phyloP scores from a whole-genome alignment of 64 coral and sea anemone species.

The Cladopsammia gracilis region DNA sequence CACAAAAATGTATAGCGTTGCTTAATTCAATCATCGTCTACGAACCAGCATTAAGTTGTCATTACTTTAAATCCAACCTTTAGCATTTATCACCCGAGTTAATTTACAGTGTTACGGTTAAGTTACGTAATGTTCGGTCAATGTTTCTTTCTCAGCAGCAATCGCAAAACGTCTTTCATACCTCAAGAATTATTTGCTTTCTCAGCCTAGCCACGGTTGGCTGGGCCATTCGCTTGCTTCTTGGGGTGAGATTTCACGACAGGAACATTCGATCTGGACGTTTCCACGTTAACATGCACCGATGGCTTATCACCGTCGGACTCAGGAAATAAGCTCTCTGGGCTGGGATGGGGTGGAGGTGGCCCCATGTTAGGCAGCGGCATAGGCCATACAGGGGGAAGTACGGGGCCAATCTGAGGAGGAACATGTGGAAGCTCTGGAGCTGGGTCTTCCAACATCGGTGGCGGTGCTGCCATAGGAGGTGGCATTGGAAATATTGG shows the following conservation, averaged over 20 bases:
- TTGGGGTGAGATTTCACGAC: constrained; percentile 1
- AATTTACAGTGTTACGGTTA: not conserved
- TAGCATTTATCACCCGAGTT: not conserved
- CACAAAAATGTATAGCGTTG: too few species aligned
- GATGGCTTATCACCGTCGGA: constrained; percentile 84
- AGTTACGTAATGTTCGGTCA: not conserved
- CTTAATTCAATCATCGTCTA: too few species aligned
- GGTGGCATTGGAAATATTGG: not conserved
- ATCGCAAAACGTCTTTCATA: constrained; percentile 12
- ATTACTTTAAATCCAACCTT: too few species aligned
- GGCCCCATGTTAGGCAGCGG: not conserved
- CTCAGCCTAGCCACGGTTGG: constrained; percentile 24
- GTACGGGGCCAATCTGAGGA: not conserved
- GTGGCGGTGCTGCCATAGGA: not conserved
- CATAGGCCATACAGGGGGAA: constrained; percentile 13
- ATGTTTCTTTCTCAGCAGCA: not conserved
- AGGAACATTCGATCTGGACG: constrained; percentile 93
- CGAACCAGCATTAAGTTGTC: too few species aligned
- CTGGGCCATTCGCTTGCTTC: constrained; percentile 11
- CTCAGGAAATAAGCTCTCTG: constrained; percentile 24
- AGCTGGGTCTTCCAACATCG: not conserved
- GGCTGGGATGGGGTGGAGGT: not conserved
- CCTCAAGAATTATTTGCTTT: constrained; percentile 5
- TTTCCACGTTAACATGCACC: constrained; percentile 92
- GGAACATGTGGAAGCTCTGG: not conserved